A percentile compares a stretch with the other conserved stretches of the same genome.
phyloP scores from a whole-genome alignment of 2,113 vertebrate species.

The Pimephales promelas region DNA sequence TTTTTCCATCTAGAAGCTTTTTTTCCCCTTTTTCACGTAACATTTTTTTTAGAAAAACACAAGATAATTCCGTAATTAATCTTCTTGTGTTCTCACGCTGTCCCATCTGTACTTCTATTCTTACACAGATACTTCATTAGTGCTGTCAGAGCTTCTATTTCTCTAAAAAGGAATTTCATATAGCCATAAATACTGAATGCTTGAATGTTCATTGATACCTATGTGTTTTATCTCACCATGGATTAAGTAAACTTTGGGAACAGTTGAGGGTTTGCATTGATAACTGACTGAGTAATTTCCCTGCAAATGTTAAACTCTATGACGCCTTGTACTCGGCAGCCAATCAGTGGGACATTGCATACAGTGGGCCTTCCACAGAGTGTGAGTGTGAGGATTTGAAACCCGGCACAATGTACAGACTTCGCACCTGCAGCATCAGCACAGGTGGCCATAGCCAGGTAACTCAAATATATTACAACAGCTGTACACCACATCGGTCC shows the following conservation, averaged over 20 bases:
- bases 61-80: no score
- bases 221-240: not conserved
- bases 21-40: not conserved
- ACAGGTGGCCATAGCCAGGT: slow-evolving; percentile 97
- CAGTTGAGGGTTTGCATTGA: not conserved
- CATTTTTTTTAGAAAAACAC: not conserved
- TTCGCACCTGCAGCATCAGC: slow-evolving; percentile 96
- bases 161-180: not conserved
- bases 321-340: slow-evolving; percentile 71
- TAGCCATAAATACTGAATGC: not conserved
- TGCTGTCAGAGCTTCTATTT: not conserved
- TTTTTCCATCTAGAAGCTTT: not conserved
- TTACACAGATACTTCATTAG: not conserved
- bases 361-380: slow-evolving; percentile 89
- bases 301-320: slow-evolving; percentile 33
- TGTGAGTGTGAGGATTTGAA: slow-evolving; percentile 88
- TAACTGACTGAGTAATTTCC: slow-evolving; percentile 6
- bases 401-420: slow-evolving; percentile 90
- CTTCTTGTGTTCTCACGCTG: not conserved
- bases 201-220: not conserved
- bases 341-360: slow-evolving; percentile 91
- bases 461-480: not conserved
- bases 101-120: not conserved
- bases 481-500: not conserved
- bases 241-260: not conserved